These are phyloP conservation scores for Hyperoplus immaculatus DNA, from an alignment of 2,797 vertebrate species.

Conservation along the genomic window DNA sequence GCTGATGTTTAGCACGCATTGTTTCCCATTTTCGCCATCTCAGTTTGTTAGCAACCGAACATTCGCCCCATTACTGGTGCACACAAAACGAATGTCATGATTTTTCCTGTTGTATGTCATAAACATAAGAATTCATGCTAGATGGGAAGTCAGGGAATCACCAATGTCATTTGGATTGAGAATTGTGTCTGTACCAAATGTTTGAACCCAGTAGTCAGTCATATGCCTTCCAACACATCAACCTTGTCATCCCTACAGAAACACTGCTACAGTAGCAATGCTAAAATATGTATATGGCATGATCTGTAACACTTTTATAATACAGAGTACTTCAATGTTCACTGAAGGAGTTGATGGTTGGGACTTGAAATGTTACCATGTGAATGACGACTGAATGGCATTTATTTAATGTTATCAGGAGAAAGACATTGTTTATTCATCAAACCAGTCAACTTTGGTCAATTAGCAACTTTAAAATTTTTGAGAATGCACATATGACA, in stretches of 20 bases:
- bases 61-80: constrained; percentile 14
- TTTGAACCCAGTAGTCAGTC: too few relatives aligned
- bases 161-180: too few relatives aligned
- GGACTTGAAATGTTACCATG: constrained; percentile 38
- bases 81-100: neutral
- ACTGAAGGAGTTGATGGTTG: constrained; percentile 2
- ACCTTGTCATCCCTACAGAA: too few relatives aligned
- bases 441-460: constrained; percentile 92
- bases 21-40: neutral
- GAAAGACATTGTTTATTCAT: constrained; percentile 89
- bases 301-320: too few relatives aligned
- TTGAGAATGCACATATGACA: constrained; percentile 87
- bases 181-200: too few relatives aligned
- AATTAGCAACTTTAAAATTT: constrained; percentile 89
- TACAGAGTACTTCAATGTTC: neutral
- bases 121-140: too few relatives aligned
- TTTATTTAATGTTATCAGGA: constrained; percentile 86
- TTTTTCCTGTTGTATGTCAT: too few relatives aligned
- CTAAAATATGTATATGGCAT: too few relatives aligned
- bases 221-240: too few relatives aligned
- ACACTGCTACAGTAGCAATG: too few relatives aligned
- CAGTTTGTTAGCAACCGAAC: neutral
- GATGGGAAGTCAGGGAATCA: too few relatives aligned
- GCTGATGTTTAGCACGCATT: neutral
- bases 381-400: constrained; percentile 76